These are phyloP conservation scores for silkworm (Bombyx mori) DNA, from an alignment of 1,140 invertebrate genomes.

Conservation along the genomic window ASM3026992v2 NC_085128.1:12071501-12072000, in stretches of 20 bases:
- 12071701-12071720: slow-evolving; percentile 15
- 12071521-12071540: slow-evolving; percentile 24
- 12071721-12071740: too few relatives aligned
- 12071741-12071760: too few relatives aligned
- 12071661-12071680: slow-evolving; percentile 62
- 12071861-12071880: too few relatives aligned
- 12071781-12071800: too few relatives aligned
- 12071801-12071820: too few relatives aligned
- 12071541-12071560: slow-evolving; percentile 17
- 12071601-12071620: slow-evolving; percentile 57
- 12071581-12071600: slow-evolving; percentile 61
- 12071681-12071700: slow-evolving; percentile 54
- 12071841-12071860: too few relatives aligned
- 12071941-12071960: too few relatives aligned
- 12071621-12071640: slow-evolving; percentile 69
- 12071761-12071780: too few relatives aligned
- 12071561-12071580: slow-evolving; percentile 53
- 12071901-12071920: too few relatives aligned
- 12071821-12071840: too few relatives aligned
- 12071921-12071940: too few relatives aligned
- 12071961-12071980: slow-evolving; percentile 3
- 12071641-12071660: slow-evolving; percentile 68
- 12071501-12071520: slow-evolving; percentile 11
- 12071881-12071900: too few relatives aligned
- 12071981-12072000: slow-evolving; percentile 12